phyloP scores from a whole-genome alignment of 1,140 invertebrate genomes.

The Triops cancriformis region DNA sequence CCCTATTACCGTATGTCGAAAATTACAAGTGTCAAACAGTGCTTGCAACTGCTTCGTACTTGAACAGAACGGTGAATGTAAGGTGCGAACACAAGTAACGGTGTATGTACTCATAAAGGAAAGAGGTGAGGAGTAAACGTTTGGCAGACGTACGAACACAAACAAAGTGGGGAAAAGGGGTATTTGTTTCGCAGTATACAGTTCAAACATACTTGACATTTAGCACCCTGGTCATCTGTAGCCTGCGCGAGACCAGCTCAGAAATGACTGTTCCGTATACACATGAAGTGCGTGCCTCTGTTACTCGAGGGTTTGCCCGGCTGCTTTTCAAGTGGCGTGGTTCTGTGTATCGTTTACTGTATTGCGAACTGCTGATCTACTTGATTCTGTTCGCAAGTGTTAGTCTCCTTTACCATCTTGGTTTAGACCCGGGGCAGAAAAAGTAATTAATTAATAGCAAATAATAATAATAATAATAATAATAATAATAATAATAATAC shows the following conservation, averaged over 20 bases:
- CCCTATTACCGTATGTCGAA: no score
- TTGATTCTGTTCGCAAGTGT: slow-evolving; percentile 49
- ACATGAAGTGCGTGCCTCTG: slow-evolving; percentile 60
- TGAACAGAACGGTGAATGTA: no score
- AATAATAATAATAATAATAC: background rate
- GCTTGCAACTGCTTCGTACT: no score
- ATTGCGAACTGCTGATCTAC: slow-evolving; percentile 58
- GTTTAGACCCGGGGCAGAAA: slow-evolving; percentile 48
- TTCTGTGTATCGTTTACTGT: slow-evolving; percentile 65
- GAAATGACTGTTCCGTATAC: slow-evolving; percentile 66
- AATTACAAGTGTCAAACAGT: no score
- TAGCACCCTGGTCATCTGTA: background rate
- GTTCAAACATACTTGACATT: no score
- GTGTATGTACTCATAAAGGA: no score
- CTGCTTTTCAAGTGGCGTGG: slow-evolving; percentile 64
- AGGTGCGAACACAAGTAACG: no score
- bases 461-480: no score
- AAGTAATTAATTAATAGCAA: slow-evolving; percentile 40
- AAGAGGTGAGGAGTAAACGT: no score
- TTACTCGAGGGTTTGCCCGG: slow-evolving; percentile 55
- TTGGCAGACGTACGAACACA: no score
- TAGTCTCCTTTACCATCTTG: slow-evolving; percentile 53
- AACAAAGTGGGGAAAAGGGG: no score
- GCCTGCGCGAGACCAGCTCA: background rate
- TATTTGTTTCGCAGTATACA: no score